Evolutionary conservation across 2,797 vertebrate species (phyloP).

Genomic region (Tapera naevia): DNA sequence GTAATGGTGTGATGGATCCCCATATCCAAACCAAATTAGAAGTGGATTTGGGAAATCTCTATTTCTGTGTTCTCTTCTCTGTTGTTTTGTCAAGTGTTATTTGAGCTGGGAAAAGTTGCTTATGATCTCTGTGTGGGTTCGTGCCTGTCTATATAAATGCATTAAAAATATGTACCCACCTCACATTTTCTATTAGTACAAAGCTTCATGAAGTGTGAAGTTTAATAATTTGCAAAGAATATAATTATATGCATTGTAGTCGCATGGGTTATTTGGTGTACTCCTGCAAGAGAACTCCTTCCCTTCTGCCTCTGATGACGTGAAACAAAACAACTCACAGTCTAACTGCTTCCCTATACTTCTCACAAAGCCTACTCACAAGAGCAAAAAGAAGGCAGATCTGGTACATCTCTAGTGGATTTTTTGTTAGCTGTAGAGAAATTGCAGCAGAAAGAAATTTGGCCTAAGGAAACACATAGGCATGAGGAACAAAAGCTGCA

Average conservation of each 20-base stretch:
- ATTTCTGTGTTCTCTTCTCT: not conserved
- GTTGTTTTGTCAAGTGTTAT: not conserved
- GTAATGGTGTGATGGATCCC: not conserved
- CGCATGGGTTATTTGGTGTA: not conserved
- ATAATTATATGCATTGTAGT: not conserved
- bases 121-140: not conserved
- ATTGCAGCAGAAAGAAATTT: not conserved
- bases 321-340: not conserved
- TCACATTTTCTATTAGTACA: not conserved
- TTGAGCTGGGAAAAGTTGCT: not conserved
- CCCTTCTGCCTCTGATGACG: not conserved
- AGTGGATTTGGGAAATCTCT: not conserved
- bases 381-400: not conserved
- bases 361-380: not conserved
- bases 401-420: not conserved
- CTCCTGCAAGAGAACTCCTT: not conserved
- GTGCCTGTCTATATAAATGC: not conserved
- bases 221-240: not conserved
- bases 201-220: not conserved
- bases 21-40: not conserved
- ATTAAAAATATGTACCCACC: not conserved
- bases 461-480: not conserved
- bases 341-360: not conserved
- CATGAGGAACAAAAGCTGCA: not conserved
- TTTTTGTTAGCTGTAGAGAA: not conserved